Evolutionary conservation across 2,888 invertebrate species (phyloP), one percentile per base, ranked within the genome.

Genomic region (Idaea straminata): DNA sequence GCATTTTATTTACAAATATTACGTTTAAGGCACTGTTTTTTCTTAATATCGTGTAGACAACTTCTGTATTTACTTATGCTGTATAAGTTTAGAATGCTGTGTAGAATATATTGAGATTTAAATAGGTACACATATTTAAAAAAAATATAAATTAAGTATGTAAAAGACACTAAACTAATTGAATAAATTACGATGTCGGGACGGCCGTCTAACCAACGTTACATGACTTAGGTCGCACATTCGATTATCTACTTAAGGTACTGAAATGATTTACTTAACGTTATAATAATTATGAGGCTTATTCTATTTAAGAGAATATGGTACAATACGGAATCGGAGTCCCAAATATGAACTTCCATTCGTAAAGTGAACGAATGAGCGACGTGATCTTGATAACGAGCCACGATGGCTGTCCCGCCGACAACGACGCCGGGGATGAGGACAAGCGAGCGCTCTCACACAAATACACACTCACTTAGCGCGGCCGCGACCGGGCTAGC

Each of bases 151-250:
- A 89, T 91, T 87, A 90, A 79, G 82, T 89, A 90, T 80, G 82
- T 89, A 85, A 86, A 86, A 88, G 82, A 84, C 86, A 84, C 84
- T 90, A 88, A 70, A 64, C 90, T 92, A 91, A 82, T 87, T 87
- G 83, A 92, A 92, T 92, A 92, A 92, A 91, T 92, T 92, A 92
- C 91, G 91, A 91, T 91, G 87, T 89, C 88, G 92, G 92, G 91
- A 92, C 91, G 91, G 91, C 91, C 91, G 92, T 91, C 87, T 87
- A 88, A 89, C 85, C 88, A 92, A 89, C 90, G 91, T 88, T 86
- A 86, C 87, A 87, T 92, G 92, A 92, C 92, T 92, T 89, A 91
- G 91, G 92, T 91, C 92, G 91, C 92, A 89, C 88, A 89, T 91
- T 92, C 89, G 88, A 89, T 88, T 91, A 87, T 88, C 90, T 92